Conservation (phyloP, 2,797 vertebrate genomes). For the Vespertilio murinus region DNA sequence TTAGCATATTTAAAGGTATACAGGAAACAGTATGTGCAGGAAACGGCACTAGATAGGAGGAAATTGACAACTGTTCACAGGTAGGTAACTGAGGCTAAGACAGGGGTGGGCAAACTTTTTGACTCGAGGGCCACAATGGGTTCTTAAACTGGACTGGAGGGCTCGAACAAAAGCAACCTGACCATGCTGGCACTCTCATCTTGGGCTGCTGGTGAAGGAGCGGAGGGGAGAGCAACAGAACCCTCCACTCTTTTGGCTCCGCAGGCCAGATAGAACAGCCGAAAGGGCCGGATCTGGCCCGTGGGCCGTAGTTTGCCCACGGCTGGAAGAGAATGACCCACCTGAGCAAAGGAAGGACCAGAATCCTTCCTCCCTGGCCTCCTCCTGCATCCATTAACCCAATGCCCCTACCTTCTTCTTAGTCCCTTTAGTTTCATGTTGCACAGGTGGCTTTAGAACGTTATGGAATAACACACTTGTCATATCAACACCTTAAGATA, state of each 20-base stretch:
- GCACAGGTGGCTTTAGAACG: neutral
- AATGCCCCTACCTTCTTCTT: neutral
- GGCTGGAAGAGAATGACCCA: neutral
- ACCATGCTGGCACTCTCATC: too few relatives aligned
- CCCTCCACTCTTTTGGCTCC: too few relatives aligned
- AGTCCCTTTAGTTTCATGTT: neutral
- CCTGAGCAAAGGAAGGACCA: neutral
- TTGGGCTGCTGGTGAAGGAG: too few relatives aligned
- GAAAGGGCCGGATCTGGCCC: too few relatives aligned
- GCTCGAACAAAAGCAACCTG: too few relatives aligned
- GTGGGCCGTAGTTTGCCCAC: too few relatives aligned
- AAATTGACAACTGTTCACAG: neutral
- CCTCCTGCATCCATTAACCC: neutral
- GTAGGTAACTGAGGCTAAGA: neutral
- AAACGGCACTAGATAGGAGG: neutral
- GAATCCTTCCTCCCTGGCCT: neutral
- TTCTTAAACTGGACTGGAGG: too few relatives aligned
- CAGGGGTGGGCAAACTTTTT: too few relatives aligned
- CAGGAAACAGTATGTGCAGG: neutral
- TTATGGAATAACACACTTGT: neutral
- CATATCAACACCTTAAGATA: neutral
- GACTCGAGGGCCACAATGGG: too few relatives aligned
- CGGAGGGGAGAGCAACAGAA: too few relatives aligned
- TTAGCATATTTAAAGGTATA: constrained; percentile 6
- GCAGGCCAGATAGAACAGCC: too few relatives aligned